A percentile compares a stretch with the other conserved stretches of the same genome.
Evolutionary conservation across 1,140 invertebrate genomes (phyloP).

Genomic region (Nasonia giraulti): DNA sequence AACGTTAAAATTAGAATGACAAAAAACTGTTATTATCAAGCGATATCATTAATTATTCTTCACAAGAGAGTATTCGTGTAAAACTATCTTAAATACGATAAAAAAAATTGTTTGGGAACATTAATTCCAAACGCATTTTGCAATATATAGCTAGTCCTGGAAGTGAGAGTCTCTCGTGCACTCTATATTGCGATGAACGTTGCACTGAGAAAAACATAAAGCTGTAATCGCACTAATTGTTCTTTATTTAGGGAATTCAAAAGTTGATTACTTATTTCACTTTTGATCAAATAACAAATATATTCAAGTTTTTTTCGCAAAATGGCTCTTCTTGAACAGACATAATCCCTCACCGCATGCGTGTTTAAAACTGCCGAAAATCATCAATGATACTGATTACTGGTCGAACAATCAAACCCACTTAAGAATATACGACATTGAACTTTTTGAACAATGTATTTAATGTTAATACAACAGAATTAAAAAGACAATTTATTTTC

Average conservation of each 20-base stretch:
- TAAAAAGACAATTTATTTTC: neutral
- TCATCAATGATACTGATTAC: too few relatives aligned
- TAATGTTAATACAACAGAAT: neutral
- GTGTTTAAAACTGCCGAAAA: too few relatives aligned
- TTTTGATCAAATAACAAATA: neutral
- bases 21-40: neutral
- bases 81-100: constrained; percentile 33
- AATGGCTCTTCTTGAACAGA: too few relatives aligned
- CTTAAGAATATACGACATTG: too few relatives aligned
- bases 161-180: constrained; percentile 42
- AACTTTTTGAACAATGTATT: too few relatives aligned
- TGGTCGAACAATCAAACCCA: too few relatives aligned
- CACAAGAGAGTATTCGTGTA: constrained; percentile 16
- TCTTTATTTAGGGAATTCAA: neutral
- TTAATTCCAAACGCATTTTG: constrained; percentile 30
- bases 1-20: neutral
- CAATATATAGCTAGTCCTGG: constrained; percentile 33
- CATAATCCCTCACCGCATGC: too few relatives aligned
- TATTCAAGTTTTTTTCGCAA: neutral
- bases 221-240: constrained; percentile 24
- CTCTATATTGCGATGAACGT: constrained; percentile 10
- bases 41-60: neutral
- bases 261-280: constrained; percentile 24
- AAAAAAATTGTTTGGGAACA: neutral
- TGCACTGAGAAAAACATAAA: neutral